phyloP scores from a whole-genome alignment of 2,113 vertebrate species.

The Plecturocebus donacophilus region DNA sequence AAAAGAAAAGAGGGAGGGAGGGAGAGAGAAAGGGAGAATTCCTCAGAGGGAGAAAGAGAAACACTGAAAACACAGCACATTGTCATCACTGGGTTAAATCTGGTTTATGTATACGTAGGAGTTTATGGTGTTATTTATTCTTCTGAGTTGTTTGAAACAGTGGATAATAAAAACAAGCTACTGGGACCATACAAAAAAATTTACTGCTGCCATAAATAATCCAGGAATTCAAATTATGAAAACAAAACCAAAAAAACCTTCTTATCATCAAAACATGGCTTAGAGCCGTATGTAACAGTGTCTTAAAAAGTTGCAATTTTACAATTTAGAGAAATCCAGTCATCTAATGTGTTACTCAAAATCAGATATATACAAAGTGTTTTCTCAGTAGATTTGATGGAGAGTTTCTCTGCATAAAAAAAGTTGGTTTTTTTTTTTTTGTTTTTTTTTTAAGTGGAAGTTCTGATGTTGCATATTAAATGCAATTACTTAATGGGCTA shows the following conservation, averaged over 20 bases:
- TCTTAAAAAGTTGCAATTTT: constrained; percentile 33
- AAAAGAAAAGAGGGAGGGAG: neutral
- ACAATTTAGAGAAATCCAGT: neutral
- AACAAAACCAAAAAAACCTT: neutral
- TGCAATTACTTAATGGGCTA: neutral
- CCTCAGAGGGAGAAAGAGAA: neutral
- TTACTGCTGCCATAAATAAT: neutral
- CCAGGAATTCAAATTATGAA: constrained; percentile 20
- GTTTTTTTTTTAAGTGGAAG: neutral
- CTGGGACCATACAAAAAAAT: neutral
- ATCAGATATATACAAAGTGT: neutral
- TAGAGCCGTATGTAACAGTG: neutral
- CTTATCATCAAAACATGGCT: constrained; percentile 24
- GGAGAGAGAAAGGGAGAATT: neutral
- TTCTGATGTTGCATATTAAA: constrained; percentile 8
- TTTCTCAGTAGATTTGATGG: neutral
- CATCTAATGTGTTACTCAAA: neutral
- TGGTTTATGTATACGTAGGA: neutral
- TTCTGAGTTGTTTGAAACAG: neutral
- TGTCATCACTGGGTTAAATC: neutral
- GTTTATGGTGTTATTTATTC: neutral
- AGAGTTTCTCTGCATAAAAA: neutral
- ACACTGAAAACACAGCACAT: no score
- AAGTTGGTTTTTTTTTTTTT: no score
- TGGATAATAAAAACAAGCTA: neutral